Percentiles rank a stretch among this genome's conserved stretches.
phyloP scores from a whole-genome alignment of 2,797 vertebrate genomes.

The Salarias fasciatus region DNA sequence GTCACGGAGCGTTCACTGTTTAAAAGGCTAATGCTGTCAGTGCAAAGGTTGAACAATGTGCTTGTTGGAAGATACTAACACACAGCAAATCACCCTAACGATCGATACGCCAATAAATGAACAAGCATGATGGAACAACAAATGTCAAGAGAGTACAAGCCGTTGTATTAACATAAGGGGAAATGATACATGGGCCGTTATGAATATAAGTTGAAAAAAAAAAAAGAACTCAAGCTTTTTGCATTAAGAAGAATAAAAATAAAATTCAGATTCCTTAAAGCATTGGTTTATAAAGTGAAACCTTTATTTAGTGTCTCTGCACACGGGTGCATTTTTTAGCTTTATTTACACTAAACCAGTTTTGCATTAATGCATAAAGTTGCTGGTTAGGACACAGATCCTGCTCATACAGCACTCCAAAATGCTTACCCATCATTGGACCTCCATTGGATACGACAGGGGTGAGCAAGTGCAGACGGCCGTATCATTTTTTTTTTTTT shows the following conservation, averaged over 20 bases:
- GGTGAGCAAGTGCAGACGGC: background rate
- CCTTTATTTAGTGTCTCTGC: background rate
- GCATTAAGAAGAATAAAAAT: background rate
- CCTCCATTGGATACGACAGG: background rate
- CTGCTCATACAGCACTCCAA: background rate
- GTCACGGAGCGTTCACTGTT: background rate
- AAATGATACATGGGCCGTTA: too few relatives aligned
- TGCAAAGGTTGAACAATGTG: background rate
- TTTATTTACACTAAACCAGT: background rate
- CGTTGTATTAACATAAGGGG: too few relatives aligned
- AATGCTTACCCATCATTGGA: background rate
- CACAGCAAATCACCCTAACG: background rate
- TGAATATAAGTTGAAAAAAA: too few relatives aligned
- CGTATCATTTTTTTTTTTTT: conserved; percentile 1
- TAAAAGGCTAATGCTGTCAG: background rate
- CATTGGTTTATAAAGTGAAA: too few relatives aligned
- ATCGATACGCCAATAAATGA: background rate
- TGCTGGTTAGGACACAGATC: background rate
- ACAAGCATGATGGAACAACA: background rate
- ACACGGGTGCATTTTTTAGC: background rate
- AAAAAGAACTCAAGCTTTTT: background rate
- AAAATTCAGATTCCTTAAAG: too few relatives aligned
- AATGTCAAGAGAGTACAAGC: background rate
- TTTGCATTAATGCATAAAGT: background rate
- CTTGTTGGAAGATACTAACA: background rate